Evolutionary conservation across 2,888 invertebrate genomes (phyloP).

Genomic region (Apamea sordens): DNA sequence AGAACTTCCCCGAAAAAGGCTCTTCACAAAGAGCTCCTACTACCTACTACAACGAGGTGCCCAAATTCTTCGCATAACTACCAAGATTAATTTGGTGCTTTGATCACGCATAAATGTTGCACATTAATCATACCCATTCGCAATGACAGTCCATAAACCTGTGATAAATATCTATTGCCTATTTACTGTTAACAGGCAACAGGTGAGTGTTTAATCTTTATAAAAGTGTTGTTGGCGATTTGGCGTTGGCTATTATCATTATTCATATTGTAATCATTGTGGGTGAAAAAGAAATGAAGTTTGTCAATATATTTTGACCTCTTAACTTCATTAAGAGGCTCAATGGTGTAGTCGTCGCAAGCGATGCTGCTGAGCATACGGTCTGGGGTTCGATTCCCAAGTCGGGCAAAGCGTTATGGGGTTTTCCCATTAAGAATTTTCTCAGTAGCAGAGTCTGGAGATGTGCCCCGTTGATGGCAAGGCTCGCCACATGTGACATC

Average conservation of each 20-base stretch:
- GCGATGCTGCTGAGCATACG: no score
- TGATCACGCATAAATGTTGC: neutral
- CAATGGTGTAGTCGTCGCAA: neutral
- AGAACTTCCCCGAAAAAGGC: no score
- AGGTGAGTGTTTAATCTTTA: neutral
- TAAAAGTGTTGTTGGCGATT: neutral
- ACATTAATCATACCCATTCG: slow-evolving; percentile 1
- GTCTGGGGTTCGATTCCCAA: neutral
- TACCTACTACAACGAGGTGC: no score
- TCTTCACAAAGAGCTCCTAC: no score
- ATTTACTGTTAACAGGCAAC: slow-evolving; percentile 5
- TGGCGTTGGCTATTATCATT: slow-evolving; percentile 12
- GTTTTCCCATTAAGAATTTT: no score
- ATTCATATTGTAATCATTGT: slow-evolving; percentile 12
- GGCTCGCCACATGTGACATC: neutral
- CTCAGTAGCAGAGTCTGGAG: no score
- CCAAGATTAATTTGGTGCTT: neutral
- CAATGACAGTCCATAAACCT: slow-evolving; percentile 21
- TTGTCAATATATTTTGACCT: neutral
- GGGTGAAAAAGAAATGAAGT: neutral
- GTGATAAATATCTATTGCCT: slow-evolving; percentile 24
- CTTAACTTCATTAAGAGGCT: neutral
- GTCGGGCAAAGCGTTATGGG: neutral
- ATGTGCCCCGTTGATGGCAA: neutral
- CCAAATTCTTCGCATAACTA: neutral